Conservation (phyloP, 2,113 vertebrate genomes). For the Cynoglossus semilaevis region DNA sequence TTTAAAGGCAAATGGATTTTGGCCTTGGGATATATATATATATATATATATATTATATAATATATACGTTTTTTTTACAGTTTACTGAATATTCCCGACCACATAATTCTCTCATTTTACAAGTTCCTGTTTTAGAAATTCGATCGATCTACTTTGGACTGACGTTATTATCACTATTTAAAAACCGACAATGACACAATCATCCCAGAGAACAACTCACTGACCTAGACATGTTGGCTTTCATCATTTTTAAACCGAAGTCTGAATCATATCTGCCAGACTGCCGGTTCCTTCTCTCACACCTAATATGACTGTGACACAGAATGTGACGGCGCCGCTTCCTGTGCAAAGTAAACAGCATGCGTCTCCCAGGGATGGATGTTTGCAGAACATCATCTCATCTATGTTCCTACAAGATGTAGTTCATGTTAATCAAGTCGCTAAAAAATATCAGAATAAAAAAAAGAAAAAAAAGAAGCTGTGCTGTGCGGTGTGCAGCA, state of each 20-base stretch:
- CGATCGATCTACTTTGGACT: no score
- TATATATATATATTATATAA: background rate
- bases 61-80: no score
- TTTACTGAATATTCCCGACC: no score
- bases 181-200: background rate
- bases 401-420: slow-evolving; percentile 33
- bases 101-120: no score
- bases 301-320: slow-evolving; percentile 62
- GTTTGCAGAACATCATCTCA: slow-evolving; percentile 37
- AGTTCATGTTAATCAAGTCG: slow-evolving; percentile 23
- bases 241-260: slow-evolving; percentile 35
- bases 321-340: slow-evolving; percentile 63
- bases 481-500: slow-evolving; percentile 18
- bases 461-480: slow-evolving; percentile 22
- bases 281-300: slow-evolving; percentile 49
- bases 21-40: background rate
- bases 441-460: slow-evolving; percentile 37
- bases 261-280: slow-evolving; percentile 64
- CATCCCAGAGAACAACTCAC: slow-evolving; percentile 15
- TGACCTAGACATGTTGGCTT: slow-evolving; percentile 43
- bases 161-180: background rate
- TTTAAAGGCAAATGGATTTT: background rate
- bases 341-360: slow-evolving; percentile 64
- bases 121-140: no score
- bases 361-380: slow-evolving; percentile 32